Percentiles rank a stretch among this genome's conserved stretches.
These are phyloP conservation scores for Tragopan temminckii DNA, from an alignment of 2,797 vertebrate species.

Conservation along the genomic window DNA sequence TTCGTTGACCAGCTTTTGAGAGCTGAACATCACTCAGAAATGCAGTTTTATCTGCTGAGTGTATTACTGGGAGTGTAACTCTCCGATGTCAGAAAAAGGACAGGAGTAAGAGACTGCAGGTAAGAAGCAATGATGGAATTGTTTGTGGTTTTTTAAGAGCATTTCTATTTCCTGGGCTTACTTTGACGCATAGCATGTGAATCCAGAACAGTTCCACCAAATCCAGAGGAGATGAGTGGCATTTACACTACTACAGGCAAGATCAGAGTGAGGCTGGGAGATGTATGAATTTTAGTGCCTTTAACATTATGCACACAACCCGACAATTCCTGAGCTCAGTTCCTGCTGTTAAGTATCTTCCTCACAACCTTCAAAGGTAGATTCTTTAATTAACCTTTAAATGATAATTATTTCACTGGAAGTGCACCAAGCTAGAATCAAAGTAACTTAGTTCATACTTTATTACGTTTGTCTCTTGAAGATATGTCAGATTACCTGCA, in stretches of 20 bases:
- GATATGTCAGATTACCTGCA: constrained; percentile 4
- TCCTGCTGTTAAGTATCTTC: constrained; percentile 65
- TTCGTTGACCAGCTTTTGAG: background rate
- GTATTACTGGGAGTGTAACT: background rate
- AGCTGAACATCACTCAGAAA: background rate
- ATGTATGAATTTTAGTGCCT: constrained; percentile 17
- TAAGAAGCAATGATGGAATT: background rate
- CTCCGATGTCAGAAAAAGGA: background rate
- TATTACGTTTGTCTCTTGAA: constrained; percentile 48
- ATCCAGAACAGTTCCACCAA: background rate
- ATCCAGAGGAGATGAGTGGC: background rate
- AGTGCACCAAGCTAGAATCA: constrained; percentile 57
- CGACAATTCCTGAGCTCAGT: constrained; percentile 20
- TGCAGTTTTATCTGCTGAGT: background rate
- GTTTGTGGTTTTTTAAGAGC: background rate
- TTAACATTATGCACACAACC: constrained; percentile 64
- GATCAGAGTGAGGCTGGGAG: constrained; percentile 38
- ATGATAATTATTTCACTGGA: constrained; percentile 78
- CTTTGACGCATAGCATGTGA: background rate
- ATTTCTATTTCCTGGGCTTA: background rate
- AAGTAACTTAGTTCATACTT: constrained; percentile 42
- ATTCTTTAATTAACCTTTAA: constrained; percentile 81
- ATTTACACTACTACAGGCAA: background rate
- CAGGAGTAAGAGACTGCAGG: background rate
- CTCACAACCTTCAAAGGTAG: constrained; percentile 63